phyloP scores from a whole-genome alignment of 2,797 vertebrate species.

The Sardinella longiceps region DNA sequence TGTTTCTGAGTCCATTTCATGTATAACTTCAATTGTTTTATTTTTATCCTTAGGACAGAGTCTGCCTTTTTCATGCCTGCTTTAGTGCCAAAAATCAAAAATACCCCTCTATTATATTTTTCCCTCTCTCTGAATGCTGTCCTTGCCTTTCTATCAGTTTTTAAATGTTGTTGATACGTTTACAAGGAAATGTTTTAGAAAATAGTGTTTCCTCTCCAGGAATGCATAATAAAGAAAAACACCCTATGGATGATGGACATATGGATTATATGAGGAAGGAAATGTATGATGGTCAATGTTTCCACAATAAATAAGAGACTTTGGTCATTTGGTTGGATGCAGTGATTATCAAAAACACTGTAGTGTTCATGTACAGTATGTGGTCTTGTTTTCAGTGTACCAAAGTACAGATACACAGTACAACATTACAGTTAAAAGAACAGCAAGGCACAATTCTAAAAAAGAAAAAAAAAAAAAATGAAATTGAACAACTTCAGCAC shows the following conservation, averaged over 20 bases:
- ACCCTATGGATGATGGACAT: conserved; percentile 17
- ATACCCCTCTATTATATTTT: conserved; percentile 30
- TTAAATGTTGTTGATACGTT: conserved; percentile 37
- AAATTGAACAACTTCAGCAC: background rate
- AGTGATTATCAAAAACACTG: background rate
- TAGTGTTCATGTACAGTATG: background rate
- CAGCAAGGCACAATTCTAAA: background rate
- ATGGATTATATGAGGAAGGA: conserved; percentile 41
- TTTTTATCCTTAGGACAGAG: background rate
- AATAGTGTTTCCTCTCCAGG: conserved; percentile 28
- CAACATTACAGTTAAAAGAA: background rate
- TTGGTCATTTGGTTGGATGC: background rate
- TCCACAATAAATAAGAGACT: conserved; percentile 38
- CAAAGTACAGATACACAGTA: background rate
- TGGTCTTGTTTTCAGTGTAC: background rate
- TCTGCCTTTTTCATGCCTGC: conserved; percentile 22
- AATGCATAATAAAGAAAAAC: conserved; percentile 31
- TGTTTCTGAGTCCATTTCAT: background rate
- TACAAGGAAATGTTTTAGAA: conserved; percentile 32
- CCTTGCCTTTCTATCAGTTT: conserved; percentile 40
- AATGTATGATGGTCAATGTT: conserved; percentile 40
- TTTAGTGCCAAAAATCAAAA: conserved; percentile 56
- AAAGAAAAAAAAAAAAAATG: too few species aligned
- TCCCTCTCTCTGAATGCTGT: conserved; percentile 2
- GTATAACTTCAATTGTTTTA: background rate